These are phyloP conservation scores for Thalassarche chlororhynchos DNA, from an alignment of 2,113 vertebrate species.

Conservation along the genomic window DNA sequence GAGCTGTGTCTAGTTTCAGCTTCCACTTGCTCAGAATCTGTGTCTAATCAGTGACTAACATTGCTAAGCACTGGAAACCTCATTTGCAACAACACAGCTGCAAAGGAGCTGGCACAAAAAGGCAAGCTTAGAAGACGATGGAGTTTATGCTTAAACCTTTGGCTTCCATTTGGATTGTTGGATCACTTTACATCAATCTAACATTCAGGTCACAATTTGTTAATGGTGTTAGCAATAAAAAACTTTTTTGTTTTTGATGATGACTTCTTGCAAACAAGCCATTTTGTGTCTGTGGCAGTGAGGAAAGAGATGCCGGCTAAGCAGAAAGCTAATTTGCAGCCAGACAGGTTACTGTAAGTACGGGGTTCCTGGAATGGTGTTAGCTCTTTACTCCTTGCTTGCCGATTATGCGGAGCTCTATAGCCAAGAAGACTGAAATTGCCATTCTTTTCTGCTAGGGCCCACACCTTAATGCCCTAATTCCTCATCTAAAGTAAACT, in stretches of 20 bases:
- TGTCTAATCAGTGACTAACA: not conserved
- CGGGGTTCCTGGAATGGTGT: not conserved
- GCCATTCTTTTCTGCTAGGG: not conserved
- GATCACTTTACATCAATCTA: not conserved
- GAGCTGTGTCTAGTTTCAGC: not conserved
- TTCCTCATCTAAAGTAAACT: not conserved
- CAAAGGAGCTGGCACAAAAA: not conserved
- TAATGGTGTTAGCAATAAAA: not conserved
- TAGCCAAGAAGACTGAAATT: not conserved
- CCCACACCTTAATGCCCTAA: not conserved
- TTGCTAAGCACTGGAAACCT: not conserved
- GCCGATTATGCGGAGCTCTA: not conserved
- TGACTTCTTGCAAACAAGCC: not conserved
- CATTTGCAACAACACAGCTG: not conserved
- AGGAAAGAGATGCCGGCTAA: not conserved
- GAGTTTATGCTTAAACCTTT: not conserved
- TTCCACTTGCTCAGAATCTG: not conserved
- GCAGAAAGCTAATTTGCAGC: not conserved
- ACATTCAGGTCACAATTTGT: not conserved
- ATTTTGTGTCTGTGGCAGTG: not conserved
- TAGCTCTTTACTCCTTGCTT: not conserved
- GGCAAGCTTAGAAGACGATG: not conserved
- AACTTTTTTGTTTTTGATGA: not conserved
- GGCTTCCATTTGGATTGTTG: not conserved
- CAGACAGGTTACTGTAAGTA: not conserved